Base-by-base conservation (phyloP, 2,113 vertebrate genomes). In the Phaethon lepturus region DNA sequence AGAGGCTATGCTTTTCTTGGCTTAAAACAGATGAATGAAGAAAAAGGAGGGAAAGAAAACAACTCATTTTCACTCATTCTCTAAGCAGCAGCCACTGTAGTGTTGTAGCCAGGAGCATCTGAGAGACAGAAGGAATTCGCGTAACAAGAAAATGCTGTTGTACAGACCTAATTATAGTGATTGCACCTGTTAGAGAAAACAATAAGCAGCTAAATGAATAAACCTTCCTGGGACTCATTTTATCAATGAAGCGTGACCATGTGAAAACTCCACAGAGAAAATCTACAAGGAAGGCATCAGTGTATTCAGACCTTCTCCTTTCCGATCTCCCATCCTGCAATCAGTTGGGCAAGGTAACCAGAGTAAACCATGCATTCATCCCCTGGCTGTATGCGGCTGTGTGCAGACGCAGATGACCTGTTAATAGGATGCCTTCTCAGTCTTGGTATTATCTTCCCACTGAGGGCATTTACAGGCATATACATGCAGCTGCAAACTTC, bases 201-300 rank as follows among this genome's bases (percentile, higher is more conserved):
- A 96, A 96, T 96, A 96, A 95, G 92, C 88, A 96, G 77, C 89
- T 91, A 95, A 97, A 97, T 85, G 91, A 97, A 95, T 96, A 96
- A 96, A 95, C 81, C 93, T 97, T 96, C 74, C 86, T 52, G 94
- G 84, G 92, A 96, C 79, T 96, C 86, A 85, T 97, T 97, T 97
- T 90, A 90, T 96, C 96, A 96, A 95, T 92, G 94, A 76, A 96
- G 93, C 42, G 1, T 94, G 94, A 95, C 87, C 77, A 15, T 44
- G 60, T 49, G 83, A 85, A 91, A 95, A 85, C 88, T 91, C 96
- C 69, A 62, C 55, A 66, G 94, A 93, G 89, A 69, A 90, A 93
- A 97, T 60, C 77, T 44, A 76, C 86, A 76, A 80, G n/a, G 62
- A 77, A 91, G 62, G 60, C 4, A 10, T 50, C 47, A 53, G 38